These are phyloP conservation scores for Myrmecophaga tridactyla DNA, from an alignment of 2,113 vertebrate species.

Conservation along the genomic window DNA sequence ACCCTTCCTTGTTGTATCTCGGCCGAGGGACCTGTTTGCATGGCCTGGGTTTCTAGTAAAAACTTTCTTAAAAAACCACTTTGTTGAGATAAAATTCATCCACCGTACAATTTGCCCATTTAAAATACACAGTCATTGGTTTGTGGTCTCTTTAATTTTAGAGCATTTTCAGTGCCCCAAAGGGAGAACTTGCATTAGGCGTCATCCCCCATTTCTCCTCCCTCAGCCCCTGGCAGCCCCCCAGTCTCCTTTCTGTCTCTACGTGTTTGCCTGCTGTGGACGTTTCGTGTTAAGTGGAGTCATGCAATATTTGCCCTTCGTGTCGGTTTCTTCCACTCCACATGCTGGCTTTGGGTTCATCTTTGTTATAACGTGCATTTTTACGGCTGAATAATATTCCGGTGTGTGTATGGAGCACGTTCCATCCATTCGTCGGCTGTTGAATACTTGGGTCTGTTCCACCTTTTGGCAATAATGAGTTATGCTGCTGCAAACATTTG, in stretches of 20 bases:
- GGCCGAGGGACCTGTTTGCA: neutral
- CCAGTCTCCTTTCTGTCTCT: neutral
- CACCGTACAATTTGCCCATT: neutral
- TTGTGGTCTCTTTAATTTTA: neutral
- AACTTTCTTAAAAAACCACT: neutral
- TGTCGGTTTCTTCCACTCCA: neutral
- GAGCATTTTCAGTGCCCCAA: neutral
- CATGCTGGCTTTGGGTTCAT: neutral
- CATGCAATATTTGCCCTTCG: neutral
- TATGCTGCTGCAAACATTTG: neutral
- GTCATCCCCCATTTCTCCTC: accelerated
- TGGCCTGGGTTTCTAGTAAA: neutral
- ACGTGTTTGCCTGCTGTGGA: neutral
- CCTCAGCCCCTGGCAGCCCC: too few relatives aligned
- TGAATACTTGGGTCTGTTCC: neutral
- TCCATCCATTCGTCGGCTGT: neutral
- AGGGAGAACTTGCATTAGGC: neutral
- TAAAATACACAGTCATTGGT: neutral
- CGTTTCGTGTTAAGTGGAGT: neutral
- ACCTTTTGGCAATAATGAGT: neutral
- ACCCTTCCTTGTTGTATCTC: neutral
- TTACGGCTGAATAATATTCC: neutral
- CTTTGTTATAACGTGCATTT: accelerated
- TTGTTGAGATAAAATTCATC: neutral
- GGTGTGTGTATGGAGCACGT: too few relatives aligned